Conservation (phyloP, 1,140 invertebrate genomes). For the Heliconius nattereri region DNA sequence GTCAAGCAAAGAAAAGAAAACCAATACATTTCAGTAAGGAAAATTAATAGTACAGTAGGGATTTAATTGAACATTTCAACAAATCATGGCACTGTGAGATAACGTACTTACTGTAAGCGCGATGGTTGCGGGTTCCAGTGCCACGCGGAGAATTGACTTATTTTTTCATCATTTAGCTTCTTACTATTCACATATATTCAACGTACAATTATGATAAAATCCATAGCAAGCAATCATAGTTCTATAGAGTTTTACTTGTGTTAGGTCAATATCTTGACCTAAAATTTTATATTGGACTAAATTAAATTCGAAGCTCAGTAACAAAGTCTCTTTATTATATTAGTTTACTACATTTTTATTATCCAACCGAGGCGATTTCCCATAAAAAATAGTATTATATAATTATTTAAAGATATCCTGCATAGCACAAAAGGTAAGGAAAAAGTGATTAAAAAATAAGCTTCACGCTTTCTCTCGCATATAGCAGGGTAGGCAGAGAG, state of each 20-base stretch:
- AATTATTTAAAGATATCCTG: background rate
- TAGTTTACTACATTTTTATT: conserved; percentile 7
- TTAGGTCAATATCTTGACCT: conserved; percentile 17
- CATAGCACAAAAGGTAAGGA: background rate
- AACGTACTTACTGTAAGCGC: too few species aligned
- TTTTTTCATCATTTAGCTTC: too few species aligned
- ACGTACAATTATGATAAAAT: background rate
- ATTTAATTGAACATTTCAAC: background rate
- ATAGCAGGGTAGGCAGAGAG: too few species aligned
- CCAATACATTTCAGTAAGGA: background rate
- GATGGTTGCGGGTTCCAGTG: too few species aligned
- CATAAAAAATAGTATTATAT: background rate
- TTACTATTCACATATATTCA: background rate
- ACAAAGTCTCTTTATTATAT: background rate
- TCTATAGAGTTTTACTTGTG: background rate
- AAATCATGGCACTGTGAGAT: too few species aligned
- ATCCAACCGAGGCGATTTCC: background rate
- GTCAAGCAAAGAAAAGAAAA: background rate
- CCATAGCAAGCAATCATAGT: background rate
- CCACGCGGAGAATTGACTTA: too few species aligned
- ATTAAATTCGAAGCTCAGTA: conserved; percentile 8
- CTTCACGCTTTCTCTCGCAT: too few species aligned
- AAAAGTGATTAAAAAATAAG: too few species aligned
- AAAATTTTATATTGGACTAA: conserved; percentile 13
- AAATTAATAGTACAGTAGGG: background rate